Base-by-base conservation (phyloP, 2,888 invertebrate species). In the Germaria angustata region DNA sequence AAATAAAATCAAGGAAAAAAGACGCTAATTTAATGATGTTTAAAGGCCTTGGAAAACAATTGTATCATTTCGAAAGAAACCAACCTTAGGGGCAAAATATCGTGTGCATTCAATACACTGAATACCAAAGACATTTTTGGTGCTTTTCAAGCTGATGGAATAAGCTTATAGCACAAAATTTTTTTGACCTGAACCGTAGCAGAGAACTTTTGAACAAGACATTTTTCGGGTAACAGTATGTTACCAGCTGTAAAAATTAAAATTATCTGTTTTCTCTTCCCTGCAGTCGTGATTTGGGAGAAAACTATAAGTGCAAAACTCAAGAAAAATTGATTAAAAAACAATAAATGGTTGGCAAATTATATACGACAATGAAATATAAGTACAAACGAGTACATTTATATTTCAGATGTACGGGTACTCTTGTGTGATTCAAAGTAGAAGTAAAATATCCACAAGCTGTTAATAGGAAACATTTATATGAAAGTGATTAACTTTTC, bases 301-400 rank as follows among this genome's bases (percentile, higher is more conserved):
- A 46, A 22, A 34, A 46, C 44, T 44, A 7, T 72, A 66, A 72
- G 59, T 57, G 41, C 32, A 44, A 66, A 66, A 24, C 51, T n/a
- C 24, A n/a, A 59, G 51, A 24, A 68, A 66, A 73, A 51, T 53
- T 79, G 20, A 66, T 73, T 79, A 68, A 61, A 79, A 68, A 79
- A 53, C 72, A 59, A 79, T 73, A 66, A 72, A 79, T 73, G 44
- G 41, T 79, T 53, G 24, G 24, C 22, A 61, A 61, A 61, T 41
- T 61, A 15, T 39, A 24, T 11, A 32, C 32, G 24, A 22, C 24
- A 17, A 55, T 55, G n/a, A 28, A 32, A 55, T 32, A 15, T 34
- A 34, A 57, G 17, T 34, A 9, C 8, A 59, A 5, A 32, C 4
- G 17, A 32, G 11, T 8, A 22, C 17, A 34, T 36, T n/a, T n/a